Evolutionary conservation across 2,113 vertebrate genomes (phyloP), one percentile per base, ranked within the genome.

Genomic region (Pelecanus crispus): DNA sequence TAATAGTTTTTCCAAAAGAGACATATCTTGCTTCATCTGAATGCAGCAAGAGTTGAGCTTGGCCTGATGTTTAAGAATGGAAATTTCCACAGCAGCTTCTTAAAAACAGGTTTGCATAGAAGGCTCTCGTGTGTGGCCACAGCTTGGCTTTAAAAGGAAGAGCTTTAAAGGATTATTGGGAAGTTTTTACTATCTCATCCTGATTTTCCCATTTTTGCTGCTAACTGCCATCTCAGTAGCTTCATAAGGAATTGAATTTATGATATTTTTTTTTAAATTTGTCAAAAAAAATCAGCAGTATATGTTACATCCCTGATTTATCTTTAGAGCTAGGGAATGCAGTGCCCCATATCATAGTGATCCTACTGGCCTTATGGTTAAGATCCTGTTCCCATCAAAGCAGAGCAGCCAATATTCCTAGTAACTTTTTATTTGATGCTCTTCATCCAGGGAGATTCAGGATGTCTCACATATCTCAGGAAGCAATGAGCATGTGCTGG

Each of bases 21-120:
- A 38, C 11, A 65, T 31, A 63, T 86, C 40, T 68, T 86, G 61
- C 71, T 72, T 93, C 56, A n/a, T 77, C 58, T 88, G 53, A 80
- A 84, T 44, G 36, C 2, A 1, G 61, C 36, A 79, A 73, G 53
- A 78, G 15, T 63, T 65, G 65, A 61, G 29, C 36, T 92, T 80
- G 45, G 32, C 22, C 55, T 90, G 85, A 42, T 82, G n/a, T 87
- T 86, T 81, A 89, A 81, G 75, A 82, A 78, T 1, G 86, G 94
- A 90, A 97, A 95, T 96, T 96, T 95, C 95, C 91, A 89, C 13
- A 84, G 52, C 31, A 88, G 78, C 24, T 87, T 74, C 66, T 79
- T 62, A 65, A 81, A 94, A 19, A 17, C 22, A 77, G 25, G 44
- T 72, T 82, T 90, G 16, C 29, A 19, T 38, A 63, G 56, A 67